A percentile compares a stretch with the other conserved stretches of the same genome.
Conservation (phyloP, 2,797 vertebrate species). For the Mionectes olivaceus region DNA sequence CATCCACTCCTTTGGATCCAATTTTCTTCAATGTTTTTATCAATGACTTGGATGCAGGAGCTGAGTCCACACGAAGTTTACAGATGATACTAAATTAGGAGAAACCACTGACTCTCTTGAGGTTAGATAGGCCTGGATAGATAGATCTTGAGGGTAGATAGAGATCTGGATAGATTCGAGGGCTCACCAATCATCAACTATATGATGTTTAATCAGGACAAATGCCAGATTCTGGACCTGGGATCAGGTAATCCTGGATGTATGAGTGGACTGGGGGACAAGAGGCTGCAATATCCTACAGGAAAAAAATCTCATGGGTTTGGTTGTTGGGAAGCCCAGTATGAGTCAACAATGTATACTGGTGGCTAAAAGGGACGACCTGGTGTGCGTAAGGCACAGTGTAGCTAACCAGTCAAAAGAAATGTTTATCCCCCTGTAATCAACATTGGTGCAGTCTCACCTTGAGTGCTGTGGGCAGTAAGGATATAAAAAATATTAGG, state of each 20-base stretch:
- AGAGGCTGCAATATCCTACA: neutral
- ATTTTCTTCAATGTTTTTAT: constrained; percentile 1
- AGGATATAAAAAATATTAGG: neutral
- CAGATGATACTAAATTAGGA: neutral
- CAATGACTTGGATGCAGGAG: neutral
- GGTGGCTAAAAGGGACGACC: neutral
- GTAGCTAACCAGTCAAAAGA: neutral
- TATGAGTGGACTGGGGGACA: neutral
- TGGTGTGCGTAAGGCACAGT: neutral
- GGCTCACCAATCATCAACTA: neutral
- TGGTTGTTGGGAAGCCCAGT: neutral
- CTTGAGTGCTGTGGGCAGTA: neutral
- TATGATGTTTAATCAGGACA: neutral
- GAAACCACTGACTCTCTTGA: neutral
- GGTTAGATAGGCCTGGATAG: neutral
- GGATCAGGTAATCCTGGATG: neutral
- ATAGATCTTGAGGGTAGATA: neutral
- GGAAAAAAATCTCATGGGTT: neutral
- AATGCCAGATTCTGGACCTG: neutral
- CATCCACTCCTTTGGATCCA: neutral
- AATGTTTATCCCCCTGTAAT: neutral
- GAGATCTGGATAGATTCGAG: neutral
- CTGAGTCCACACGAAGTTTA: neutral
- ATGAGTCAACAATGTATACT: neutral
- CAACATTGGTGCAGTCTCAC: neutral